Evolutionary conservation across 37 sponge, comb jelly and placozoan species (phyloP).

Genomic region (Aphrocallistes beatrix): DNA sequence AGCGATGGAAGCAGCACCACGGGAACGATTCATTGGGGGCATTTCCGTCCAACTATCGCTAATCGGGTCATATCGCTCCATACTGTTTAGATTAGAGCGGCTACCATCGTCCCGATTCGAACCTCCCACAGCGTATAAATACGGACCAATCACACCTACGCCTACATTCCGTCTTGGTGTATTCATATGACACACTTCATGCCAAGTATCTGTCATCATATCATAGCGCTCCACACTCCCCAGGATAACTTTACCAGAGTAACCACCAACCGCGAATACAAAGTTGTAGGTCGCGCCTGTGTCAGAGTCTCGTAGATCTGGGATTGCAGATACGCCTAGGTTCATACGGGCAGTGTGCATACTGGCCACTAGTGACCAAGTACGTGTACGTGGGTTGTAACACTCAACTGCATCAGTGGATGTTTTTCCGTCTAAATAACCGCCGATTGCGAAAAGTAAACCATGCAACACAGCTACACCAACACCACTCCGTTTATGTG

Average conservation of each 20-base stretch:
- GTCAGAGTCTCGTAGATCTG: slow-evolving; percentile 62
- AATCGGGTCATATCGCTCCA: slow-evolving; percentile 78
- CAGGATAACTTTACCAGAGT: slow-evolving; percentile 69
- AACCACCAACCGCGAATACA: slow-evolving; percentile 70
- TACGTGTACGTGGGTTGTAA: slow-evolving; percentile 67
- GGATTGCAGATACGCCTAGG: slow-evolving; percentile 72
- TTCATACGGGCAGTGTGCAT: slow-evolving; percentile 80
- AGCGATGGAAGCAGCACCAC: slow-evolving; percentile 75
- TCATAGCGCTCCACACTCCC: slow-evolving; percentile 79
- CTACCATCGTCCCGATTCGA: slow-evolving; percentile 78
- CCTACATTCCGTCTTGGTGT: slow-evolving; percentile 78
- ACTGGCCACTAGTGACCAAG: slow-evolving; percentile 59
- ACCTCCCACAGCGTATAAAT: slow-evolving; percentile 76
- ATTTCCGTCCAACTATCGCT: slow-evolving; percentile 80
- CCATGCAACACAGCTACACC: slow-evolving; percentile 80
- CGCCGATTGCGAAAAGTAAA: slow-evolving; percentile 83
- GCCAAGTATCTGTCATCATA: slow-evolving; percentile 59
- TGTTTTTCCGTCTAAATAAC: slow-evolving; percentile 75
- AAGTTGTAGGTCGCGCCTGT: slow-evolving; percentile 64
- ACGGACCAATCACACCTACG: slow-evolving; percentile 70
- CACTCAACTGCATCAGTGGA: slow-evolving; percentile 85
- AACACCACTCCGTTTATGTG: slow-evolving; percentile 65
- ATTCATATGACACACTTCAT: slow-evolving; percentile 66
- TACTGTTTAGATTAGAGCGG: slow-evolving; percentile 74
- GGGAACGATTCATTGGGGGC: slow-evolving; percentile 72